These are phyloP conservation scores for Myzus persicae DNA, from an alignment of 1,140 invertebrate species.

Conservation along the genomic window DNA sequence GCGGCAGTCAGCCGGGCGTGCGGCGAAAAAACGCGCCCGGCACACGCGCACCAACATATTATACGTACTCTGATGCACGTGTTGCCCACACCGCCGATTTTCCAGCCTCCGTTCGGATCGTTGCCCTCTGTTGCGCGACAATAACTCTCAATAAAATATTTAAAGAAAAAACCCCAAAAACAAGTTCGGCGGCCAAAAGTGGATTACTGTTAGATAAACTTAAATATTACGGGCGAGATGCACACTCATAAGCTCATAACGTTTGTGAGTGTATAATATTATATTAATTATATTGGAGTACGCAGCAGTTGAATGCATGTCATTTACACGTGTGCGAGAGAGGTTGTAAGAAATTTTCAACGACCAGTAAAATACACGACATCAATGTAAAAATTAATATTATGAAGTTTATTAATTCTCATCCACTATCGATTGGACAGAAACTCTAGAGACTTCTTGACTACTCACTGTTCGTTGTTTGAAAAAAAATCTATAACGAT, in stretches of 20 bases:
- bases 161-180: not conserved
- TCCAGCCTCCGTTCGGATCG: not conserved
- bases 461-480: not conserved
- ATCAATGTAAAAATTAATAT: not conserved
- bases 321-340: not conserved
- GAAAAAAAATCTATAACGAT: not conserved
- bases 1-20: not conserved
- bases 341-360: not conserved
- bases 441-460: not conserved
- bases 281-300: not conserved
- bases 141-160: conserved; percentile 20
- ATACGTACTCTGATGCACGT: not conserved
- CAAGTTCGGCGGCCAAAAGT: not conserved
- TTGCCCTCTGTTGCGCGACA: conserved; percentile 2
- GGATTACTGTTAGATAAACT: not conserved
- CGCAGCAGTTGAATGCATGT: not conserved
- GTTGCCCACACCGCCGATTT: not conserved
- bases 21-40: not conserved
- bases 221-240: not conserved
- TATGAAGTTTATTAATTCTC: not conserved
- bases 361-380: not conserved
- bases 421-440: not conserved
- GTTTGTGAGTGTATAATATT: not conserved
- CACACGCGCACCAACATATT: not conserved
- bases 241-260: no score